Percentiles rank a stretch among this genome's conserved stretches.
Evolutionary conservation across 2,797 vertebrate genomes (phyloP).

Genomic region (Moxostoma hubbsi): DNA sequence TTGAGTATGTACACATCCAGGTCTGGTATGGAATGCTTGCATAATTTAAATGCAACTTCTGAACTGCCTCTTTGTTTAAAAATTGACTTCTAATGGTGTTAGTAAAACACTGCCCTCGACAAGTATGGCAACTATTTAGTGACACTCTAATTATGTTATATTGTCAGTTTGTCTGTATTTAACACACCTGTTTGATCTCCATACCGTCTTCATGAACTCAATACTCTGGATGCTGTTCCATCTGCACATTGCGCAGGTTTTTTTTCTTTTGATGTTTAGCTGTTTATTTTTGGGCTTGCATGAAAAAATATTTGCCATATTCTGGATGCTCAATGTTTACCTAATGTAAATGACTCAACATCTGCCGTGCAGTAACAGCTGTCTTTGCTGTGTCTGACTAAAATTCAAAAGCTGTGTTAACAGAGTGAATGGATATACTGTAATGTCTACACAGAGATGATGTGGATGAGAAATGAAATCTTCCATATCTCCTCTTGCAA

Average conservation of each 20-base stretch:
- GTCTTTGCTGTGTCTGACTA: too few relatives aligned
- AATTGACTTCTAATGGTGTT: not conserved
- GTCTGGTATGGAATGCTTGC: not conserved
- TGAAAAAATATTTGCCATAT: too few relatives aligned
- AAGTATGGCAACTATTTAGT: not conserved
- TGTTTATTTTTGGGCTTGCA: too few relatives aligned
- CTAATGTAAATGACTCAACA: too few relatives aligned
- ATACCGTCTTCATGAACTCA: conserved; percentile 4
- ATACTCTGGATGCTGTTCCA: conserved; percentile 16
- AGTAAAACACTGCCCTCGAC: not conserved
- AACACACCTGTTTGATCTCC: not conserved
- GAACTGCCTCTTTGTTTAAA: conserved; percentile 18
- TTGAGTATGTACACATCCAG: conserved; percentile 32
- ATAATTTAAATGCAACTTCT: not conserved
- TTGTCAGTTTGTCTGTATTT: not conserved
- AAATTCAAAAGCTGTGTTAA: too few relatives aligned
- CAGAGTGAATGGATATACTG: too few relatives aligned
- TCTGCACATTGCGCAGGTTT: not conserved
- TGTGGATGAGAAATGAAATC: too few relatives aligned
- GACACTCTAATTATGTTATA: not conserved
- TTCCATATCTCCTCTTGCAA: too few relatives aligned
- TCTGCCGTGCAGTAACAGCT: too few relatives aligned
- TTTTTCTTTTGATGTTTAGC: not conserved
- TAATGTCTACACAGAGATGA: too few relatives aligned
- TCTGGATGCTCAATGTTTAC: too few relatives aligned